Evolutionary conservation across 2,888 invertebrate species (phyloP), one percentile per base, ranked within the genome.

Genomic region (Coelinius sp.): DNA sequence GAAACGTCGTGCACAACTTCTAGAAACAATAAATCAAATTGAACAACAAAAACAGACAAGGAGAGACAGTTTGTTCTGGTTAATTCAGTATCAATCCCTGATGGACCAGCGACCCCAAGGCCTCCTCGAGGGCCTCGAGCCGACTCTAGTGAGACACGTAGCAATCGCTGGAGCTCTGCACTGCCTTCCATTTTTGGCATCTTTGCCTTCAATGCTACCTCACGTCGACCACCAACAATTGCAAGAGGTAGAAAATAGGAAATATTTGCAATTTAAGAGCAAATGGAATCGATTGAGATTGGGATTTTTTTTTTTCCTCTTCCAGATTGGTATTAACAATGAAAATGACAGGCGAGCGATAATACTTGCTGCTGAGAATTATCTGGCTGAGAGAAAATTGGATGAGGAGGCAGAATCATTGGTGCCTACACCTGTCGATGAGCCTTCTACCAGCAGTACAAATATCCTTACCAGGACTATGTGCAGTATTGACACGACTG

Each of bases 51-150:
- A 85, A 73, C 31, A 83, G 17, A 63, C 80, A 75, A 80, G 85
- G 81, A 82, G 83, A 66, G 79, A 82, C 71, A 85, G 85, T 81
- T 81, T 84, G 82, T 94, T 93, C 85, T 94, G 94, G 94, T 88
- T 94, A 76, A 90, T 91, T 82, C 96, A 96, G 86, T 97, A 95
- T 86, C 96, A 97, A 86, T 91, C 92, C 77, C 88, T 97, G 52
- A 89, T 96, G 84, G 94, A 96, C 84, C 91, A 91, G 27, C 91
- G 93, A 78, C 95, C 96, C 24, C 91, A 90, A 80, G 91, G 91
- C 63, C 88, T 94, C 75, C 87, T 92, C 31, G 90, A 91, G 81
- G 89, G 92, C 78, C 88, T 94, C 53, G 93, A 94, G 84, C 93
- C 93, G 17, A 82, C 88, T 65, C 88, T 94, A 76, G 92, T 93